Evolutionary conservation across 2,888 invertebrate genomes (phyloP).

Genomic region (Polyommatus icarus): DNA sequence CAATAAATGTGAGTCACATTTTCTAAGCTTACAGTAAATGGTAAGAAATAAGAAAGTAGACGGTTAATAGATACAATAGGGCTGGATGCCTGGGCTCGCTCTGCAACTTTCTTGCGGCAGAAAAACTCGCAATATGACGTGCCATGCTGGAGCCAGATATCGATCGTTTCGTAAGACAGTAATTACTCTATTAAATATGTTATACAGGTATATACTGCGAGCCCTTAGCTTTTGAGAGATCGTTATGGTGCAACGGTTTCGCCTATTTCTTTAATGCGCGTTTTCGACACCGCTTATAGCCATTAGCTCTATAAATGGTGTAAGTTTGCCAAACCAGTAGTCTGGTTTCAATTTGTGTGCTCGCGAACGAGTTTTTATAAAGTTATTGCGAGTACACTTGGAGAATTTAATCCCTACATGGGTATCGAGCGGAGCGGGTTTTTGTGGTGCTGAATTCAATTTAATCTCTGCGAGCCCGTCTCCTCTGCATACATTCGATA

Average conservation of each 20-base stretch:
- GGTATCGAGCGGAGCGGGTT: slow-evolving; percentile 60
- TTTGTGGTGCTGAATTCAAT: slow-evolving; percentile 64
- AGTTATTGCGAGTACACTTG: slow-evolving; percentile 66
- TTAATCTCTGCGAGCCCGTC: slow-evolving; percentile 52
- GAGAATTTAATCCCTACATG: slow-evolving; percentile 65
- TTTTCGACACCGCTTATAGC: slow-evolving; percentile 63
- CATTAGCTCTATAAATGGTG: slow-evolving; percentile 61
- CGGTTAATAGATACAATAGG: slow-evolving; percentile 79
- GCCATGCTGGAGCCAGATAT: slow-evolving; percentile 56
- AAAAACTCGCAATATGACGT: slow-evolving; percentile 67
- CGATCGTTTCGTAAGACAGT: slow-evolving; percentile 65
- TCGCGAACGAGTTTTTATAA: slow-evolving; percentile 69
- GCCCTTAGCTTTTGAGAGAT: slow-evolving; percentile 55
- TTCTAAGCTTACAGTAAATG: slow-evolving; percentile 75
- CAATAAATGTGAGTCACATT: slow-evolving; percentile 45
- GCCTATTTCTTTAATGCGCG: slow-evolving; percentile 54
- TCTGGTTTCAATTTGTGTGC: slow-evolving; percentile 67
- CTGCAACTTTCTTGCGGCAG: slow-evolving; percentile 67
- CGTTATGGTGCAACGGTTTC: slow-evolving; percentile 52
- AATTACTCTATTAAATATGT: slow-evolving; percentile 65
- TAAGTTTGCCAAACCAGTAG: slow-evolving; percentile 57
- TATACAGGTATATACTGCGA: slow-evolving; percentile 50
- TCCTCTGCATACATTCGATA: slow-evolving; percentile 24
- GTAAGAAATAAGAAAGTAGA: slow-evolving; percentile 77
- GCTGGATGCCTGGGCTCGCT: slow-evolving; percentile 63